Evolutionary conservation across 2,888 invertebrate species (phyloP), one percentile per base, ranked within the genome.

Genomic region (Thyatira batis): DNA sequence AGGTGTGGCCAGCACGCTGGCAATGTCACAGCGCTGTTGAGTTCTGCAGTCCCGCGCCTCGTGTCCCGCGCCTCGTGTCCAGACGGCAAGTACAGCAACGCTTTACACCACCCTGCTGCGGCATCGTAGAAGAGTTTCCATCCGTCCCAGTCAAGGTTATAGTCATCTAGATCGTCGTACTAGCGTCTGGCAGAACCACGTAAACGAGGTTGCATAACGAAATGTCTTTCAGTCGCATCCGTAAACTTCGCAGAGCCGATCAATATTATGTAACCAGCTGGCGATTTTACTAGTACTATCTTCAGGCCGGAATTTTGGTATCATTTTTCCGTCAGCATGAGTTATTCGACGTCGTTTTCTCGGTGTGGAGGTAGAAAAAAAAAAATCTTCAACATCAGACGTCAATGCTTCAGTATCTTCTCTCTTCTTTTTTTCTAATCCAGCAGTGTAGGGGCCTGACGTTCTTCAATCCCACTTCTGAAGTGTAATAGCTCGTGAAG

Each of bases 211-310:
- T 68, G 67, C 68, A 72, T 67, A 0, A 65, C 30, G 6, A 66
- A 65, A 20, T 54, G 55, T 0, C 55, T 53, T 9, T 63, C 58
- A 10, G 17, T 55, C 17, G 30, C 20, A 17, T 0, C 61, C 67
- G 49, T 70, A 70, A 1, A 75, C 58, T 9, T 71, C 65, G 0
- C 72, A 73, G 0, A 73, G 57, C 28, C 71, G 70, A 17, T 71
- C 75, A 21, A 76, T 73, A 51, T 69, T 73, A 33, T 69, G 62
- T 10, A 73, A 25, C 70, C 72, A 75, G 0, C 58, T 55, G 3
- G n/a, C 54, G 0, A 72, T 65, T 30, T 64, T 63, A 43, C 57
- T 58, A 0, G 25, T 21, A 0, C 53, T 58, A 1, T 63, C 55
- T 3, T 63, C 67, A 4, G 69, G 69, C 0, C 48, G 50, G 13